These are phyloP conservation scores for Abscondita cerata DNA, from an alignment of 2,888 invertebrate species.

Conservation along the genomic window DNA sequence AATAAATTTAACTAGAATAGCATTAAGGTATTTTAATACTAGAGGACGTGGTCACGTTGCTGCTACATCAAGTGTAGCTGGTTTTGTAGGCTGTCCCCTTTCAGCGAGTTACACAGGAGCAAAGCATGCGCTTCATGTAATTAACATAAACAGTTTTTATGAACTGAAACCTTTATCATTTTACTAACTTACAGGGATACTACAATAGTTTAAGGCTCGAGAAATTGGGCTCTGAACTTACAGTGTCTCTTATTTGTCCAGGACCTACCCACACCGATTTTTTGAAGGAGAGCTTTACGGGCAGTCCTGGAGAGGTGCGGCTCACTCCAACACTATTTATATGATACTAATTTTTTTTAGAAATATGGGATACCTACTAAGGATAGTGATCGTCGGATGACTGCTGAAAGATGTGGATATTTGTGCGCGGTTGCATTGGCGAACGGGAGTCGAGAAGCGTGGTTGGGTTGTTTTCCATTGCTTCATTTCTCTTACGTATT, in stretches of 20 bases:
- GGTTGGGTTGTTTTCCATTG: slow-evolving; percentile 73
- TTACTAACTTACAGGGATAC: slow-evolving; percentile 67
- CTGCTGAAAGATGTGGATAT: slow-evolving; percentile 65
- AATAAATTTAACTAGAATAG: slow-evolving; percentile 73
- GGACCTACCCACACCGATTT: slow-evolving; percentile 79
- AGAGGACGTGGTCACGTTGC: slow-evolving; percentile 73
- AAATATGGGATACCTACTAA: slow-evolving; percentile 55
- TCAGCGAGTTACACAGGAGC: slow-evolving; percentile 75
- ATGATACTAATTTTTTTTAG: slow-evolving; percentile 47
- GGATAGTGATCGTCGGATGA: slow-evolving; percentile 61
- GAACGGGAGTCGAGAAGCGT: slow-evolving; percentile 68
- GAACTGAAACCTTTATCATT: neutral
- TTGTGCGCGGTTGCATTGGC: slow-evolving; percentile 66
- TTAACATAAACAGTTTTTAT: neutral
- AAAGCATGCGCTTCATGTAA: slow-evolving; percentile 79
- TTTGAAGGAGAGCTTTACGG: slow-evolving; percentile 72
- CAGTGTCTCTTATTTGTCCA: slow-evolving; percentile 75
- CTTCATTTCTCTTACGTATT: slow-evolving; percentile 65
- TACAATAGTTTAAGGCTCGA: slow-evolving; percentile 70
- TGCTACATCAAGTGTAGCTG: slow-evolving; percentile 77
- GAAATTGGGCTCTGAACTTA: slow-evolving; percentile 61
- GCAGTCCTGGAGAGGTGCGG: slow-evolving; percentile 64
- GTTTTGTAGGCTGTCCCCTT: slow-evolving; percentile 70
- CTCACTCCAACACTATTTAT: neutral
- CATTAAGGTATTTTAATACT: slow-evolving; percentile 68